phyloP scores from a whole-genome alignment of 2,888 invertebrate genomes.

The Volucella inanis region DNA sequence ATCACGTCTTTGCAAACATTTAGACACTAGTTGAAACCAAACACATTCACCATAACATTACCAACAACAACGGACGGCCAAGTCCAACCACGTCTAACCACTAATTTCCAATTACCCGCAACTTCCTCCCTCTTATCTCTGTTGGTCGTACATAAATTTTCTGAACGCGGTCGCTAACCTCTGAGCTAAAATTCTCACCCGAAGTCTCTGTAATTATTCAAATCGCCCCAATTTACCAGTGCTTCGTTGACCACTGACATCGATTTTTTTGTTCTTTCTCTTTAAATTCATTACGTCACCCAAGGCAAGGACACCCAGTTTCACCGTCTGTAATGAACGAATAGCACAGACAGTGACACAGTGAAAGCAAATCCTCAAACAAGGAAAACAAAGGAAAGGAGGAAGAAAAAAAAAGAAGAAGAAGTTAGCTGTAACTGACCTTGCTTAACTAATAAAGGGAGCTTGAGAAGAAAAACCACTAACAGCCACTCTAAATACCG shows the following conservation, averaged over 20 bases:
- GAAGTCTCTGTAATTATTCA: constrained; percentile 56
- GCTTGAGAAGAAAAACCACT: constrained; percentile 22
- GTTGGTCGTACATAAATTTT: constrained; percentile 15
- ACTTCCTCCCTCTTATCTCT: constrained; percentile 1
- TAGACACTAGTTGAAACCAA: constrained; percentile 44
- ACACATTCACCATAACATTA: constrained; percentile 13
- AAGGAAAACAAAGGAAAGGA: constrained; percentile 45
- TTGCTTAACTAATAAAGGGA: constrained; percentile 70
- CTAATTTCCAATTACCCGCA: constrained; percentile 48
- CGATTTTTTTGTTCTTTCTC: constrained; percentile 40
- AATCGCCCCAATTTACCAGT: constrained; percentile 62
- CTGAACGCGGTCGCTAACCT: constrained; percentile 13
- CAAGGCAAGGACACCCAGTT: constrained; percentile 67
- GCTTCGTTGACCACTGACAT: constrained; percentile 51
- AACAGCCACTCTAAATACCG: constrained; percentile 47
- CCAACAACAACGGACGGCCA: no score
- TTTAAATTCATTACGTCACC: constrained; percentile 55
- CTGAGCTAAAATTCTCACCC: background rate
- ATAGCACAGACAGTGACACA: constrained; percentile 59
- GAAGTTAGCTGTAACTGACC: constrained; percentile 57
- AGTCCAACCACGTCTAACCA: background rate
- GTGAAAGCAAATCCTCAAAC: constrained; percentile 52
- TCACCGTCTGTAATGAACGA: constrained; percentile 2
- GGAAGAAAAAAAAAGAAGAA: constrained; percentile 11
- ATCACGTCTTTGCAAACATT: constrained; percentile 26